phyloP scores from a whole-genome alignment of 2,888 invertebrate genomes.

The Agrotis ipsilon region DNA sequence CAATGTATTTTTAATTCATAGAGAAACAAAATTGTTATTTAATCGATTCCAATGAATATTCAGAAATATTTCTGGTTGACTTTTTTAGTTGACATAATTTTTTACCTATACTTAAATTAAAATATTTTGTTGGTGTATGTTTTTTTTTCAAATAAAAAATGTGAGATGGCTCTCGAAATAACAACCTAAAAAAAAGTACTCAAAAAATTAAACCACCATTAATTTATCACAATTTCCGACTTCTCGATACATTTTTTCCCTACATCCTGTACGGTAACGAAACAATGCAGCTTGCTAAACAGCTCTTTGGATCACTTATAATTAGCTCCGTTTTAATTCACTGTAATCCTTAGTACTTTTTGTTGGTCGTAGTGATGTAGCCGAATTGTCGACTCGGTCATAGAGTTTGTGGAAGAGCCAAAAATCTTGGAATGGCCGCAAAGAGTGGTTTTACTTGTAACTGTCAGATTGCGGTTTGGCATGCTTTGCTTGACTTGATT shows the following conservation, averaged over 20 bases:
- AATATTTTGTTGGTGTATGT: no score
- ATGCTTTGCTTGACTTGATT: no score
- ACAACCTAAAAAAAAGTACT: neutral
- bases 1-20: no score
- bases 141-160: no score
- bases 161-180: no score
- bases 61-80: no score
- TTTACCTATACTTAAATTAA: no score
- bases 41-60: no score
- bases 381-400: conserved; percentile 66
- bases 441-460: neutral
- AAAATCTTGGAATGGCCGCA: conserved; percentile 27
- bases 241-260: conserved; percentile 25
- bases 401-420: conserved; percentile 61
- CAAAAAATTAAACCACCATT: neutral
- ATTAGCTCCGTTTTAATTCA: conserved; percentile 81
- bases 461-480: conserved; percentile 28
- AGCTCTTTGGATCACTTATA: conserved; percentile 76
- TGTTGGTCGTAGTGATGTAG: conserved; percentile 74
- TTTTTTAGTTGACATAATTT: no score
- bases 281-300: conserved; percentile 77
- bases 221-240: conserved; percentile 18
- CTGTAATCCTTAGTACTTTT: conserved; percentile 81
- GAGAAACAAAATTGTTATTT: no score
- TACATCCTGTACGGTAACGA: conserved; percentile 60